Evolutionary conservation across 2,797 vertebrate genomes (phyloP).

Genomic region (Danio albolineatus): DNA sequence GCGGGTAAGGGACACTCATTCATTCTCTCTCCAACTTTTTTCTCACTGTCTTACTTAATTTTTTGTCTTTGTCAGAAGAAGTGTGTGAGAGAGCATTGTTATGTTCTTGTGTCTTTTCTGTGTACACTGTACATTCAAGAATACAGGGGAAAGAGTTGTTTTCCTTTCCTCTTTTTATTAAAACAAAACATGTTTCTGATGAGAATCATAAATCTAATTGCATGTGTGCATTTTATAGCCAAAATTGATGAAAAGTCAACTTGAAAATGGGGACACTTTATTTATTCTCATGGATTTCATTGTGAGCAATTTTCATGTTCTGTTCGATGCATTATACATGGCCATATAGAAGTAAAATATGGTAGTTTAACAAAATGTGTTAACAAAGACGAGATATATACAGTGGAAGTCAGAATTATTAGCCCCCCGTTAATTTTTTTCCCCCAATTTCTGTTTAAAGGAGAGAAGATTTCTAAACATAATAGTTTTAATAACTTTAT

Average conservation of each 20-base stretch:
- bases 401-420: too few relatives aligned
- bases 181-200: neutral
- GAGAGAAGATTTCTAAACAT: too few relatives aligned
- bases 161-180: neutral
- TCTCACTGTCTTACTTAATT: constrained; percentile 1
- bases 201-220: neutral
- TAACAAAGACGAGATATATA: too few relatives aligned
- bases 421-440: too few relatives aligned
- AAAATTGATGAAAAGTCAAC: neutral
- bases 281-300: neutral
- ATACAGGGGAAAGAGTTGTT: neutral
- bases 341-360: too few relatives aligned
- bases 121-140: neutral
- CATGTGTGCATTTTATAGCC: neutral
- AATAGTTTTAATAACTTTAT: too few relatives aligned
- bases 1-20: constrained; percentile 89
- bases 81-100: neutral
- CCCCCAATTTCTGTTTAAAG: too few relatives aligned
- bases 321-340: neutral
- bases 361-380: too few relatives aligned
- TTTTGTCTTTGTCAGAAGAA: neutral
- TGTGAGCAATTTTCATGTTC: neutral
- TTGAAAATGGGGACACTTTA: neutral
- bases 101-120: neutral
- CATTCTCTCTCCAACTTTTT: neutral